Conservation (phyloP, 2,888 invertebrate species). For the Erebia epiphron region DNA sequence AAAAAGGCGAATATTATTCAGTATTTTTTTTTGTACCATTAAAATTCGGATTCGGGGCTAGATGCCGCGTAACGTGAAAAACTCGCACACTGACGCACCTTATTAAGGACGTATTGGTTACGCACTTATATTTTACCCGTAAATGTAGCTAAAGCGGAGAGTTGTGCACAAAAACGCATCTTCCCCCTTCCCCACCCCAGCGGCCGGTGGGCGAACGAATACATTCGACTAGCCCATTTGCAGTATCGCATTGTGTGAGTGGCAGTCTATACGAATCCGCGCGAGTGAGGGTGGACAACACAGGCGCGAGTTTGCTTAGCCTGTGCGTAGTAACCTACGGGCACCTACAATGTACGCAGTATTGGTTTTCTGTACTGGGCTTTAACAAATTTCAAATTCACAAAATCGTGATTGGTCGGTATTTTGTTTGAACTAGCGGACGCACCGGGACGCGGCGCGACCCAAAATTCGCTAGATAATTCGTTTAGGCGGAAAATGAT, state of each 20-base stretch:
- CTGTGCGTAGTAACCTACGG: slow-evolving; percentile 70
- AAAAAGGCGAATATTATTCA: slow-evolving; percentile 38
- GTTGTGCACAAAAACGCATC: slow-evolving; percentile 82
- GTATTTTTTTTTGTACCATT: slow-evolving; percentile 39
- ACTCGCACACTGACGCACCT: slow-evolving; percentile 44
- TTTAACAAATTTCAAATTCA: slow-evolving; percentile 82
- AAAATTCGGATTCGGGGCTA: slow-evolving; percentile 43
- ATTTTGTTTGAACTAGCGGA: slow-evolving; percentile 78
- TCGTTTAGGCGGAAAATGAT: slow-evolving; percentile 75
- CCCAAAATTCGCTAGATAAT: slow-evolving; percentile 71
- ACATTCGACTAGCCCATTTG: slow-evolving; percentile 83
- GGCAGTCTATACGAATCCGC: slow-evolving; percentile 53
- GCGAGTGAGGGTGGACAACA: slow-evolving; percentile 54
- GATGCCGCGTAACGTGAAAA: slow-evolving; percentile 43
- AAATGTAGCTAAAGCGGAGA: slow-evolving; percentile 69
- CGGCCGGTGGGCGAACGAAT: slow-evolving; percentile 75
- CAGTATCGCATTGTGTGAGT: slow-evolving; percentile 80
- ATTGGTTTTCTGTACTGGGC: slow-evolving; percentile 81
- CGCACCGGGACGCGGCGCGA: slow-evolving; percentile 56
- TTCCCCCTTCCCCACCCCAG: slow-evolving; percentile 64
- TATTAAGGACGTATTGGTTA: slow-evolving; percentile 58
- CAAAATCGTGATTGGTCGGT: slow-evolving; percentile 80
- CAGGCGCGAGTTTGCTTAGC: slow-evolving; percentile 70
- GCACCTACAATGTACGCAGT: slow-evolving; percentile 59
- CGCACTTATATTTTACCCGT: slow-evolving; percentile 77